These are phyloP conservation scores for Lycaon pictus DNA, from an alignment of 2,113 vertebrate genomes.

Conservation along the genomic window DNA sequence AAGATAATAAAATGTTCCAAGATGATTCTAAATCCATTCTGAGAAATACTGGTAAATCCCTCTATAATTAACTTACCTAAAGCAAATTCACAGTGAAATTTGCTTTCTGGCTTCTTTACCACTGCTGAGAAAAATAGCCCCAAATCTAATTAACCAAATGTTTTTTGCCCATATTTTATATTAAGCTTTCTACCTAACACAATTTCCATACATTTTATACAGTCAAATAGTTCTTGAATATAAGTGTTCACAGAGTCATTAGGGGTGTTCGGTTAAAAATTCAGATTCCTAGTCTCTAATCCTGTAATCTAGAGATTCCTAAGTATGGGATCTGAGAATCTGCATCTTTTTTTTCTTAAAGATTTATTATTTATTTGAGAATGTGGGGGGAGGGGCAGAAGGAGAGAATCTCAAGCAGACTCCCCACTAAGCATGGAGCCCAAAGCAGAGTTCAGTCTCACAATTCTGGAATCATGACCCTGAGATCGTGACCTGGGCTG, in stretches of 20 bases:
- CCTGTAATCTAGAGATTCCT: neutral
- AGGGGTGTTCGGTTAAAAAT: neutral
- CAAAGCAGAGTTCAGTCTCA: neutral
- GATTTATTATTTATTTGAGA: neutral
- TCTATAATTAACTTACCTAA: constrained; percentile 71
- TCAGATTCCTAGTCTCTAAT: neutral
- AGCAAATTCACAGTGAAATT: constrained; percentile 61
- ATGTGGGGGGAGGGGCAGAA: neutral
- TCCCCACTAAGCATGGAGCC: neutral
- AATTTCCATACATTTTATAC: neutral
- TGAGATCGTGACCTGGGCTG: neutral
- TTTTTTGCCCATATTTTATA: constrained; percentile 11
- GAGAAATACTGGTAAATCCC: constrained; percentile 60
- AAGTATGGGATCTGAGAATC: neutral
- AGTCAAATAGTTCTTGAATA: neutral
- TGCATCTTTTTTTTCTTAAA: neutral
- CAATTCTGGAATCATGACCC: neutral
- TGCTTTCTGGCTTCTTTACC: neutral
- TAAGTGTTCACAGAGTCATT: neutral
- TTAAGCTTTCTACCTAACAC: neutral
- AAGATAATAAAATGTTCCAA: constrained; percentile 66
- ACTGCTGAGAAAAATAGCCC: neutral
- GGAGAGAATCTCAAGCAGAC: neutral
- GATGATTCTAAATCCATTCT: constrained; percentile 57
- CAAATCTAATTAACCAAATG: neutral